These are phyloP conservation scores for Anguilla japonica DNA, from an alignment of 2,113 vertebrate species.

Conservation along the genomic window DNA sequence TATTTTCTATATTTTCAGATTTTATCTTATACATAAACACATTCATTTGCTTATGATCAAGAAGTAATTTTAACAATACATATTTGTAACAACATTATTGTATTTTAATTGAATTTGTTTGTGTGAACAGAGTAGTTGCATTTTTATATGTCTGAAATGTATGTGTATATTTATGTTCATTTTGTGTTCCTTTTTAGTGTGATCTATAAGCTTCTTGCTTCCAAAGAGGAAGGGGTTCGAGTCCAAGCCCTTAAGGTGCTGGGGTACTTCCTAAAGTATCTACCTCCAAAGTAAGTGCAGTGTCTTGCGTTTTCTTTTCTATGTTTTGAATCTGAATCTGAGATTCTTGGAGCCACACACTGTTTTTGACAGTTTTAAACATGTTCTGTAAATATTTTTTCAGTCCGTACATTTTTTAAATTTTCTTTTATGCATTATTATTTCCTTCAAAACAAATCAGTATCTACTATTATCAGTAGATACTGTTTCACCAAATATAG, in stretches of 20 bases:
- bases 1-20: not conserved
- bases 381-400: too few species aligned
- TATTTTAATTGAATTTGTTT: not conserved
- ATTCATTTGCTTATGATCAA: not conserved
- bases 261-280: constrained; percentile 93
- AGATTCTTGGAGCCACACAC: too few species aligned
- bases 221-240: constrained; percentile 89
- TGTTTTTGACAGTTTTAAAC: not conserved
- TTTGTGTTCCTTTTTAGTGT: constrained; percentile 71
- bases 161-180: not conserved
- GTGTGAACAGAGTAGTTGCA: not conserved
- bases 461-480: too few species aligned
- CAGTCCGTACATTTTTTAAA: not conserved
- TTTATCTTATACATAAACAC: not conserved
- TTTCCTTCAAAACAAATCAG: too few species aligned
- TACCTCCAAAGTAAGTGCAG: constrained; percentile 86
- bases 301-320: not conserved
- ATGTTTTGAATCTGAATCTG: too few species aligned
- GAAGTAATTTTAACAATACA: not conserved
- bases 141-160: too few species aligned
- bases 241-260: constrained; percentile 94
- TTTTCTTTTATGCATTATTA: not conserved
- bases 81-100: not conserved
- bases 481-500: not conserved
- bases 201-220: constrained; percentile 94